phyloP scores from a whole-genome alignment of 2,797 vertebrate species.

The Amblyraja radiata region DNA sequence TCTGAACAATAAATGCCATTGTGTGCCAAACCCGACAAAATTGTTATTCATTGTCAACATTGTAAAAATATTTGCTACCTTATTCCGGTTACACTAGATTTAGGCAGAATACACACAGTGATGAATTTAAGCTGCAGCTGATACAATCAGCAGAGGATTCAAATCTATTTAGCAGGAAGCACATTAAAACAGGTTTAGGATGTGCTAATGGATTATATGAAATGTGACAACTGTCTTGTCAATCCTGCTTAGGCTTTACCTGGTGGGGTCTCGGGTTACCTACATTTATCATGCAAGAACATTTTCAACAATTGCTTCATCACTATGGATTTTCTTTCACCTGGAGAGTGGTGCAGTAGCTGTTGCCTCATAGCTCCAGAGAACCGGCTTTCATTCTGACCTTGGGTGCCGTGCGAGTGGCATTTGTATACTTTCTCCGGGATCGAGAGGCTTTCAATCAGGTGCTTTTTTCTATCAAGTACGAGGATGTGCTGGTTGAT shows the following conservation, averaged over 20 bases:
- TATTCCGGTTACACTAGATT: too few species aligned
- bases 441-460: too few species aligned
- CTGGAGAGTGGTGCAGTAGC: background rate
- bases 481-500: too few species aligned
- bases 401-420: too few species aligned
- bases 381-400: too few species aligned
- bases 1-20: background rate
- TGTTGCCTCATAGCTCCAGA: too few species aligned
- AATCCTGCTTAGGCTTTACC: background rate
- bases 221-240: background rate
- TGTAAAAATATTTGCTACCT: background rate
- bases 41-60: background rate
- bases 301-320: background rate
- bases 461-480: too few species aligned
- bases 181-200: background rate
- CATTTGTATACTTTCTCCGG: too few species aligned
- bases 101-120: background rate
- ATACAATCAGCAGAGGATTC: background rate
- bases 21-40: too few species aligned
- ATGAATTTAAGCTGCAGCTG: background rate
- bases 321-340: background rate
- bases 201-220: conserved; percentile 10
- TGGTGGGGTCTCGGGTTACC: background rate
- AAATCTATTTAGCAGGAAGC: background rate
- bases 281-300: conserved; percentile 7